Evolutionary conservation across 2,888 invertebrate genomes (phyloP).

Genomic region (Euspilapteryx auroguttella): DNA sequence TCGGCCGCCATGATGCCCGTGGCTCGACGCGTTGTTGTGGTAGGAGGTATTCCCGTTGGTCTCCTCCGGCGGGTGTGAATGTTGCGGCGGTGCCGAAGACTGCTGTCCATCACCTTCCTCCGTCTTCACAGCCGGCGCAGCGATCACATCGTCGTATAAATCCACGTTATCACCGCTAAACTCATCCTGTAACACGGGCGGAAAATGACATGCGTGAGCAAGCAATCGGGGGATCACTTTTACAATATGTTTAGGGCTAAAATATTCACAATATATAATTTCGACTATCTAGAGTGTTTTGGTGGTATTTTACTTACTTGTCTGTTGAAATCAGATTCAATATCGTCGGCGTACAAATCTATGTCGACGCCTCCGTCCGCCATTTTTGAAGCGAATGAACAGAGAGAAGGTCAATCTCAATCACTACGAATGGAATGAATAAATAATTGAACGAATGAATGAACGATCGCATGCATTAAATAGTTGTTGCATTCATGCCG

Average conservation of each 20-base stretch:
- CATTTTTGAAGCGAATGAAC: too few species aligned
- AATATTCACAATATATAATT: too few species aligned
- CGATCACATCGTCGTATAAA: constrained; percentile 93
- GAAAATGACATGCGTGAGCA: too few species aligned
- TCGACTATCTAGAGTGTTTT: too few species aligned
- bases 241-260: too few species aligned
- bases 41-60: constrained; percentile 70
- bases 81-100: constrained; percentile 55
- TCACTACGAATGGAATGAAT: not conserved
- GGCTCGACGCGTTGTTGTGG: constrained; percentile 71
- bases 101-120: constrained; percentile 62
- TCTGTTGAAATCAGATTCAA: constrained; percentile 86
- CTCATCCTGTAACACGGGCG: constrained; percentile 69
- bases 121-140: constrained; percentile 69
- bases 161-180: constrained; percentile 88
- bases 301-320: too few species aligned
- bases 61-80: constrained; percentile 63
- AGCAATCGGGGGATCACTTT: too few species aligned
- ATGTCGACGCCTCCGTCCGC: constrained; percentile 94
- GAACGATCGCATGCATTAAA: not conserved
- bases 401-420: too few species aligned
- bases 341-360: constrained; percentile 95
- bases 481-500: too few species aligned
- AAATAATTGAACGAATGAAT: too few species aligned
- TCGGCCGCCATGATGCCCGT: constrained; percentile 74